Evolutionary conservation across 1,140 invertebrate genomes (phyloP), one percentile per base, ranked within the genome.

Genomic region (Drosophila truncata): DNA sequence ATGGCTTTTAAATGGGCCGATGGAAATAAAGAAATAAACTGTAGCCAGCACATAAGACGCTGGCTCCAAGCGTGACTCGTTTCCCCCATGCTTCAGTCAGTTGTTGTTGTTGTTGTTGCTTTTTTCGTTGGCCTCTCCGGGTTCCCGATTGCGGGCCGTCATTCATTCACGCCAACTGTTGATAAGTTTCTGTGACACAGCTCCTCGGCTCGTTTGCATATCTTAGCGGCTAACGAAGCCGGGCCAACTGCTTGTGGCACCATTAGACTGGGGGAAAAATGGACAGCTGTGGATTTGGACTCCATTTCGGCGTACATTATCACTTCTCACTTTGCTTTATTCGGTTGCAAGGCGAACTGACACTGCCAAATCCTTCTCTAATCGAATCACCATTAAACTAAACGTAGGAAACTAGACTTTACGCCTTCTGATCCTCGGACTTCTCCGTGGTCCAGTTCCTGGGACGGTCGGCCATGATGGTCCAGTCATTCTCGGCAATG

Each of bases 391-490:
- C 55, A 69, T 82, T 83, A 83, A 49, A 67, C 80, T 82, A 79
- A 70, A 65, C 60, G 67, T 74, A 74, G 54, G 66, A 46, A 67
- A 67, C 57, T 50, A 62, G 62, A 69, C 64, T 67, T 75, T 75
- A 71, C 54, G 69, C 33, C 64, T 46, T 29, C 44, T 62, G 6
- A 20, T 65, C 46, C 50, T 71, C 10, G 9, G 66, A 10, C 66
- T 75, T 74, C 27, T 86, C 80, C 6, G 73, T 52, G 49, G 90
- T 82, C 90, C 90, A 91, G 72, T 73, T 82, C 39, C 49, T 86
- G 60, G 91, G 84, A 42, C 80, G 91, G 4, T 94, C 91, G 44
- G 80, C 73, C 66, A 87, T 93, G 35, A 94, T 41, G 33, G 92
- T 92, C 54, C 57, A 94, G 79, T 94, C 93, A 57, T 92, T 84